phyloP scores from a whole-genome alignment of 2,113 vertebrate genomes.

The Oryzias melastigma region DNA sequence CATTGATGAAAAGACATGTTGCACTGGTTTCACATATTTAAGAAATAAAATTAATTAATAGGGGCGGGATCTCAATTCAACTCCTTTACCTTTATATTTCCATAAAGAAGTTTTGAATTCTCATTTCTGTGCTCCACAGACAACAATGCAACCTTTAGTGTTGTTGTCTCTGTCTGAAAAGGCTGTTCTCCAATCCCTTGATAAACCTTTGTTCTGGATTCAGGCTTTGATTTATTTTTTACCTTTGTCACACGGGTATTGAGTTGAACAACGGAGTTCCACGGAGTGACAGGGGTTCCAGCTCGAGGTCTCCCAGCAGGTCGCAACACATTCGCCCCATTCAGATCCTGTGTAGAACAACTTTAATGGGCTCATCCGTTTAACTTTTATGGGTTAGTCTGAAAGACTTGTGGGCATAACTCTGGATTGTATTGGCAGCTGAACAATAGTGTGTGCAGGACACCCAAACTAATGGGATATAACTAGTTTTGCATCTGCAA shows the following conservation, averaged over 20 bases:
- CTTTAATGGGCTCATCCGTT: constrained; percentile 58
- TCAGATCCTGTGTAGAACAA: constrained; percentile 34
- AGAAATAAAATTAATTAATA: too few species aligned
- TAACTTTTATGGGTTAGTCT: constrained; percentile 34
- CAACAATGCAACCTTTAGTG: constrained; percentile 44
- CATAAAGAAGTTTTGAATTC: neutral
- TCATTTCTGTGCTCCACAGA: constrained; percentile 4
- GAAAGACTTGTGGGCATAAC: constrained; percentile 49
- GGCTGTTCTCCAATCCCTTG: constrained; percentile 18
- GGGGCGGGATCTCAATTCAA: too few species aligned
- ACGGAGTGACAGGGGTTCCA: constrained; percentile 42
- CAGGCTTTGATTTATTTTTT: constrained; percentile 56
- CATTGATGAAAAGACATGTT: too few species aligned
- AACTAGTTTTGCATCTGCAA: constrained; percentile 20
- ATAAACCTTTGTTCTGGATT: constrained; percentile 56
- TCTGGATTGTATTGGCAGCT: constrained; percentile 35
- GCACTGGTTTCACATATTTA: too few species aligned
- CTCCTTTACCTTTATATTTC: too few species aligned
- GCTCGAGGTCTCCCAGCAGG: constrained; percentile 47
- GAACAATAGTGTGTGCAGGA: constrained; percentile 23
- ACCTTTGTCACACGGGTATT: constrained; percentile 48
- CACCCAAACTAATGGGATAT: constrained; percentile 18
- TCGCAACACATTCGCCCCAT: constrained; percentile 51
- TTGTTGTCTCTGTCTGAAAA: constrained; percentile 39
- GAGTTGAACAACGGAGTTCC: constrained; percentile 44